Evolutionary conservation across 2,888 invertebrate species (phyloP).

Genomic region (Endotricha flammealis): DNA sequence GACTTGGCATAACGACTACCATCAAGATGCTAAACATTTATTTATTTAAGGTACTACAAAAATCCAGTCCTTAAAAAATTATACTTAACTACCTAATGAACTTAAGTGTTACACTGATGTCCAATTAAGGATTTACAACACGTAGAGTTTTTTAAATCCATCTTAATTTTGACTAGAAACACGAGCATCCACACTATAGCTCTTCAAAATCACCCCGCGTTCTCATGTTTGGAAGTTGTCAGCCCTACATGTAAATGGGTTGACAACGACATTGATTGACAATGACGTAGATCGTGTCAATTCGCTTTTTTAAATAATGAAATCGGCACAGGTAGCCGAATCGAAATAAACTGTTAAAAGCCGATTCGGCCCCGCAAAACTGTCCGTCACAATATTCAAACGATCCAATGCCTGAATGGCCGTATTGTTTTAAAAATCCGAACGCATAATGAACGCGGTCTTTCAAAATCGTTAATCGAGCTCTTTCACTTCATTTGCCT

Average conservation of each 20-base stretch:
- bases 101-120: too few species aligned
- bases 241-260: constrained; percentile 16
- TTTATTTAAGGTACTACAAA: too few species aligned
- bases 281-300: constrained; percentile 43
- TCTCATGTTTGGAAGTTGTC: too few species aligned
- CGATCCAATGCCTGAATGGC: constrained; percentile 58
- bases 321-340: constrained; percentile 46
- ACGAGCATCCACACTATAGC: too few species aligned
- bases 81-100: too few species aligned
- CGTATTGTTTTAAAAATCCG: constrained; percentile 71
- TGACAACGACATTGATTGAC: constrained; percentile 28
- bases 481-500: constrained; percentile 71
- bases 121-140: too few species aligned
- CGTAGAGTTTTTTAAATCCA: too few species aligned
- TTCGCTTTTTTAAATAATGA: constrained; percentile 48
- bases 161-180: too few species aligned
- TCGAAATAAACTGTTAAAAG: constrained; percentile 64
- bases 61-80: too few species aligned
- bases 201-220: too few species aligned
- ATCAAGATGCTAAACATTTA: too few species aligned
- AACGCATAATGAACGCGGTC: constrained; percentile 61
- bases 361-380: constrained; percentile 35
- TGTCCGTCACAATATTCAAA: constrained; percentile 72
- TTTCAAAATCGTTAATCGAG: constrained; percentile 66
- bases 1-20: too few species aligned